Evolutionary conservation across 2,888 invertebrate species (phyloP).

Genomic region (Coecobrya sp.): DNA sequence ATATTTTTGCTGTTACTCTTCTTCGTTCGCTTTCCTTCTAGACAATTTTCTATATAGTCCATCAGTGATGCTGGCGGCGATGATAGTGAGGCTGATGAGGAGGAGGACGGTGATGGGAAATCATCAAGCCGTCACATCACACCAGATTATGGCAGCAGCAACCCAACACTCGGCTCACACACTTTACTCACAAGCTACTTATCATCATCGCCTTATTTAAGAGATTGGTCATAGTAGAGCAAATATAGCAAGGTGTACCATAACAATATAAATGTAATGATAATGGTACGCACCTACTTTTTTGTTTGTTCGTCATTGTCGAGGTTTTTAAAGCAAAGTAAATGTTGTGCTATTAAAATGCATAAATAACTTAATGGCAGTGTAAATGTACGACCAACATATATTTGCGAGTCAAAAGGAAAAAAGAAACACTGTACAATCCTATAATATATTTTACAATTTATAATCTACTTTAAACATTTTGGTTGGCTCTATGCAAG

Average conservation of each 20-base stretch:
- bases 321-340: background rate
- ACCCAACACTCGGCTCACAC: constrained; percentile 47
- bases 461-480: background rate
- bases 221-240: constrained; percentile 26
- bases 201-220: constrained; percentile 13
- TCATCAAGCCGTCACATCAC: constrained; percentile 65
- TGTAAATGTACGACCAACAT: background rate
- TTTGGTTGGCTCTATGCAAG: no score
- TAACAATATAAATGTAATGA: background rate
- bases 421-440: background rate
- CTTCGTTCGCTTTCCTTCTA: constrained; percentile 44
- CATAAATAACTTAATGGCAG: constrained; percentile 15
- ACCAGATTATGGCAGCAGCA: constrained; percentile 49
- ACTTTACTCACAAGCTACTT: constrained; percentile 59
- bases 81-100: constrained; percentile 12
- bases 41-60: constrained; percentile 61
- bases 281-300: background rate
- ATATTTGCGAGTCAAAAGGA: background rate
- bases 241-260: background rate
- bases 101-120: constrained; percentile 54
- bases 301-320: background rate
- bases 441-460: background rate
- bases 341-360: background rate
- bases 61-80: constrained; percentile 26
- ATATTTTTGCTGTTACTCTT: background rate